Base-by-base conservation (phyloP, 2,888 invertebrate species). In the Eumacrocentrus americanus region DNA sequence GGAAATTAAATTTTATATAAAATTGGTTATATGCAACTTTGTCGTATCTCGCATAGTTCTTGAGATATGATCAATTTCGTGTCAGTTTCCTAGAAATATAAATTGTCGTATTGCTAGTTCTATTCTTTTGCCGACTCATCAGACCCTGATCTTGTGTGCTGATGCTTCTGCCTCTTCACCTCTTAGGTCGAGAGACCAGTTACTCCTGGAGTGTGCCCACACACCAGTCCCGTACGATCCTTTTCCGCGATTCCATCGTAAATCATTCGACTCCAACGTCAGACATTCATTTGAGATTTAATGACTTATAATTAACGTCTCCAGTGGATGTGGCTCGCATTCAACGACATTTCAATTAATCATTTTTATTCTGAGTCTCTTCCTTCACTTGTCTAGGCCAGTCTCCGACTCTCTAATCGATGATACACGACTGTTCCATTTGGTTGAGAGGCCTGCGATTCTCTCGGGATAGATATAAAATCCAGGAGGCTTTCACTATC, bases 261-360 rank as follows among this genome's bases (percentile, higher is more conserved):
- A 11, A 38, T 44, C 51, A 34, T 20, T 9, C 34, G 35, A 51
- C 14, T 22, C 34, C 3, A 23, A 29, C 58, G 42, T 22, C 11
- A 16, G 51, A 46, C 44, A 16, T 34, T 52, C 51, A 46, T 14
- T 46, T 12, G 37, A 12, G 20, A 58, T 44, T 42, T 25, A 48
- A 59, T 47, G 38, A 53, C 47, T 35, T 38, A 46, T 29, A 29
- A 59, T 53, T 40, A 37, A 29, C 53, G 20, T 53, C 18, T 47
- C 37, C 16, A 38, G n/a, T n/a, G 25, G 7, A 14, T 46, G 18
- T 6, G 29, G n/a, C 12, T 11, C 29, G 20, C 14, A 52, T 47
- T 47, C n/a, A 12, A 20, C 11, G 14, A 47, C 16, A 23, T 23
- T 18, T 46, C 52, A 16, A 58, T 52, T 25, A 14, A 52, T 52